Evolutionary conservation across 2,797 vertebrate species (phyloP), one percentile per base, ranked within the genome.

Genomic region (Leptoclinus maculatus): DNA sequence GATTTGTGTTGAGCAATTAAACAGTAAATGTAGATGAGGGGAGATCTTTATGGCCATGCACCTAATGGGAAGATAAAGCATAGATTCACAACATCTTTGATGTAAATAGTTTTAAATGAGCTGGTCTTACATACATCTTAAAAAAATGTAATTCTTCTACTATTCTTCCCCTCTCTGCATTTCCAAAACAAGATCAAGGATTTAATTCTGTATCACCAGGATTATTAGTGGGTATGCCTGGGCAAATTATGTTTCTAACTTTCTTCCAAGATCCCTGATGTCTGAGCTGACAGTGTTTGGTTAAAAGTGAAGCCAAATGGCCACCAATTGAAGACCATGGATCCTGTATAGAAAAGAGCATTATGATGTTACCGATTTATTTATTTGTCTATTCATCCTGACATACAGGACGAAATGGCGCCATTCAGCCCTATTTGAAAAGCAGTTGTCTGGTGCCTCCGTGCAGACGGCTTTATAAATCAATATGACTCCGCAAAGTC

Each of bases 391-490:
- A 43, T 83, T 58, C 34, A 69, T 53, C 65, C 62, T 78, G 79
- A 83, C 62, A 71, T 75, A 74, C 63, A 59, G 73, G 80, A 90
- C 84, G 62, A 89, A 85, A 90, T 85, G 84, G 87, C 84, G 82
- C 78, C 88, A 92, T 84, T 90, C 70, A 74, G 80, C 43, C 80
- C 64, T 21, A 53, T 91, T 82, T 88, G 43, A 81, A 87, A 83
- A 85, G 76, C 87, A 89, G 86, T 83, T 83, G 87, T 91, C 87
- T 90, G 86, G 89, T 88, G 88, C 85, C 87, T 90, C 73, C 76
- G 25, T 71, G 73, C 88, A 89, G 90, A 89, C 74, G 47, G 79
- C 77, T 83, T 89, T 84, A 91, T 91, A 90, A 94, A 95, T 95
- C 92, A 93, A 91, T 88, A 77, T 67, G 87, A 91, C 84, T 88